Evolutionary conservation across 2,797 vertebrate species (phyloP).

Genomic region (Pseudotriccus pelzelni): DNA sequence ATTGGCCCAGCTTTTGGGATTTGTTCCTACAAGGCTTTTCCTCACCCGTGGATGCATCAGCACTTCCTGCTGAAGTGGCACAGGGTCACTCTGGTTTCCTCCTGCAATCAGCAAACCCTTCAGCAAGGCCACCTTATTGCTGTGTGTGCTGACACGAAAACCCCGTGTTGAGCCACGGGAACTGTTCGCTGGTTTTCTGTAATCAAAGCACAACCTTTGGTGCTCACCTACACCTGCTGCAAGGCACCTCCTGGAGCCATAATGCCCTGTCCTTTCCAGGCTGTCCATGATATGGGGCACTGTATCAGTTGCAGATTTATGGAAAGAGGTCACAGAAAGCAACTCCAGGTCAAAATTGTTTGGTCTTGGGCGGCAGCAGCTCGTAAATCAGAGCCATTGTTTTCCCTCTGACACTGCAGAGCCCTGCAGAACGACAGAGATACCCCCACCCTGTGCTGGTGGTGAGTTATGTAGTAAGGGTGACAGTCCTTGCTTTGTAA

Average conservation of each 20-base stretch:
- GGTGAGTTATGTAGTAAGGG: neutral
- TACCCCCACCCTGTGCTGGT: neutral
- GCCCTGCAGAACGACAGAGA: neutral
- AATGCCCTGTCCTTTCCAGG: neutral
- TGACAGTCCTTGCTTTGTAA: neutral
- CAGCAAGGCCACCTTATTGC: neutral
- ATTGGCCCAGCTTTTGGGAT: neutral
- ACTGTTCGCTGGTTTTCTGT: neutral
- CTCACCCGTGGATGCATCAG: neutral
- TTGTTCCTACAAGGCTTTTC: slow-evolving; percentile 33
- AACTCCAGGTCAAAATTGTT: slow-evolving; percentile 38
- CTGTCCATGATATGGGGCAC: neutral
- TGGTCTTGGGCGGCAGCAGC: neutral
- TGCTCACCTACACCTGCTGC: neutral
- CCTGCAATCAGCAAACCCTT: slow-evolving; percentile 11
- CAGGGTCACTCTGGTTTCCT: slow-evolving; percentile 20
- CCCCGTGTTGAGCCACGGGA: neutral
- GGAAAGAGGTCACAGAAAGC: slow-evolving; percentile 12
- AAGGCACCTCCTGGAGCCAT: neutral
- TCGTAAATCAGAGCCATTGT: slow-evolving; percentile 61
- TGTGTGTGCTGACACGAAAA: neutral
- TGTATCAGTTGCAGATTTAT: slow-evolving; percentile 2
- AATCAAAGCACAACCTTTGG: neutral
- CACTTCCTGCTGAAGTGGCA: slow-evolving; percentile 26
- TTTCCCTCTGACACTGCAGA: neutral